These are phyloP conservation scores for Philaethria dido DNA, from an alignment of 2,888 invertebrate genomes.

Conservation along the genomic window DNA sequence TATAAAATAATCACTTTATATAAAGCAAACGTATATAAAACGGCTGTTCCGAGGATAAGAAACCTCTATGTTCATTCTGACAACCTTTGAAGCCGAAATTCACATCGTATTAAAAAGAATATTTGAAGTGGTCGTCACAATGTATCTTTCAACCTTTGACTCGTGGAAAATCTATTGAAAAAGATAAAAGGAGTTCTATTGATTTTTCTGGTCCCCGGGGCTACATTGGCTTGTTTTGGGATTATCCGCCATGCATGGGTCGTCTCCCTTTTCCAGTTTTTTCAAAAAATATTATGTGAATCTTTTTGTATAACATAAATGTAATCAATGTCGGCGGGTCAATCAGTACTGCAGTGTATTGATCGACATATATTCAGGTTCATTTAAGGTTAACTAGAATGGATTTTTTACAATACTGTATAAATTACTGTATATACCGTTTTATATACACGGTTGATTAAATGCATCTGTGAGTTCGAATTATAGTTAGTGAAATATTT, in stretches of 20 bases:
- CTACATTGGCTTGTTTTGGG: slow-evolving; percentile 29
- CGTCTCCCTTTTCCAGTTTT: not conserved
- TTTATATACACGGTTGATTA: not conserved
- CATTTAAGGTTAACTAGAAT: not conserved
- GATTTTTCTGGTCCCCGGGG: slow-evolving; percentile 17
- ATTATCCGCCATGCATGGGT: slow-evolving; percentile 17
- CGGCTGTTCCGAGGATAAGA: not conserved
- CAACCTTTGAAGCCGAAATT: slow-evolving; percentile 15
- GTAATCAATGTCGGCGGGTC: slow-evolving; percentile 16
- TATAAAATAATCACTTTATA: not conserved
- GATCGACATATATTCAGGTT: slow-evolving; percentile 12
- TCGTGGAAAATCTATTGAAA: slow-evolving; percentile 20
- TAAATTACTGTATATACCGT: not conserved
- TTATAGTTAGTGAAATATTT: too few species aligned
- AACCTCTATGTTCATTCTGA: slow-evolving; percentile 19
- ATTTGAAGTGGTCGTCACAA: slow-evolving; percentile 28
- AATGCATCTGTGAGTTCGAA: not conserved
- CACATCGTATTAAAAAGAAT: slow-evolving; percentile 28
- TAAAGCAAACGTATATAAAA: not conserved
- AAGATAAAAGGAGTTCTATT: slow-evolving; percentile 16
- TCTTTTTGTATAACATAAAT: not conserved
- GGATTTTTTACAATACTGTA: not conserved
- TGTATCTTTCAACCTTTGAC: slow-evolving; percentile 21
- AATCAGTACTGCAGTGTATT: slow-evolving; percentile 14
- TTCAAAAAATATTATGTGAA: slow-evolving; percentile 12